phyloP scores from a whole-genome alignment of 2,797 vertebrate species.

The Oreochromis mossambicus region DNA sequence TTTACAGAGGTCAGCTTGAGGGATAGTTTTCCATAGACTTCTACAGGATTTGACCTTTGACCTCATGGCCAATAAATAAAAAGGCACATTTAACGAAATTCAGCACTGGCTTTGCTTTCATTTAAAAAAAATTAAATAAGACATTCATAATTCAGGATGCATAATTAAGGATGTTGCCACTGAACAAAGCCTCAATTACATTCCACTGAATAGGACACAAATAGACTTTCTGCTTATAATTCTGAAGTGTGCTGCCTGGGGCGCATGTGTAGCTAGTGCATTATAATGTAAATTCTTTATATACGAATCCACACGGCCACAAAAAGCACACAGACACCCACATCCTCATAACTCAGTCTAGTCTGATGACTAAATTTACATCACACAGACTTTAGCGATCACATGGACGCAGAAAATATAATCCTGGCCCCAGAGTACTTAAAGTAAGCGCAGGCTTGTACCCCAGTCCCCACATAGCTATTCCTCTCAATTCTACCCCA shows the following conservation, averaged over 20 bases:
- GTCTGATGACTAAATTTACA: background rate
- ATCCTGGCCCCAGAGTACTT: background rate
- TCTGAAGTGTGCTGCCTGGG: background rate
- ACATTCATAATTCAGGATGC: background rate
- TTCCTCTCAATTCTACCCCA: background rate
- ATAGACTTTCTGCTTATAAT: background rate
- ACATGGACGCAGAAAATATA: background rate
- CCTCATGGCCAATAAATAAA: background rate
- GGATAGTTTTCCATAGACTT: background rate
- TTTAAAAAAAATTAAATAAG: background rate
- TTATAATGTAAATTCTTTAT: background rate
- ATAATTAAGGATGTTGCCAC: background rate
- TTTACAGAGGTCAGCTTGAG: background rate
- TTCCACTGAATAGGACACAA: background rate
- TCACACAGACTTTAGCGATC: background rate
- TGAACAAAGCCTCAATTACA: background rate
- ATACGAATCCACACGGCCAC: background rate
- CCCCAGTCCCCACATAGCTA: background rate
- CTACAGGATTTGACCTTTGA: background rate
- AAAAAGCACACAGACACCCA: background rate
- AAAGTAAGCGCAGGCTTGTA: background rate
- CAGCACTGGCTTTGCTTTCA: background rate
- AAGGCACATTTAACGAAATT: background rate
- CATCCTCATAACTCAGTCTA: background rate
- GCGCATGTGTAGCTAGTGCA: background rate